Conservation (phyloP, 2,888 invertebrate species). For the Perithous albicinctus region DNA sequence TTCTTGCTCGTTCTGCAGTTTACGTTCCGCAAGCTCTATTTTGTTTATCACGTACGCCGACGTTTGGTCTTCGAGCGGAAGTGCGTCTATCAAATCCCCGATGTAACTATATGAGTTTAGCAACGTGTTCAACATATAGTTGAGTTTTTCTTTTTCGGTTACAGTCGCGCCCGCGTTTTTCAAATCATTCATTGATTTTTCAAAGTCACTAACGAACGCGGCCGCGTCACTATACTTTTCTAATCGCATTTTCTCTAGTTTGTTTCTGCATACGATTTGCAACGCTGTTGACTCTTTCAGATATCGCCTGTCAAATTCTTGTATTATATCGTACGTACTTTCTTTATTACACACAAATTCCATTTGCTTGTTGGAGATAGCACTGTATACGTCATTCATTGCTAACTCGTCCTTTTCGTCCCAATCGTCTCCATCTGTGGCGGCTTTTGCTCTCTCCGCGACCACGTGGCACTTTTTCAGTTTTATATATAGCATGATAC, state of each 20-base stretch:
- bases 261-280: conserved; percentile 58
- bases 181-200: no score
- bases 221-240: no score
- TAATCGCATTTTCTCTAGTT: conserved; percentile 63
- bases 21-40: no score
- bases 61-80: no score
- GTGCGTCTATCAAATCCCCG: no score
- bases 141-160: no score
- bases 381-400: conserved; percentile 57
- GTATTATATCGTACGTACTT: conserved; percentile 44
- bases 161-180: no score
- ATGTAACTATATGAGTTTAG: no score
- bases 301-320: conserved; percentile 68
- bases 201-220: no score
- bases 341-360: conserved; percentile 29
- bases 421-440: conserved; percentile 59
- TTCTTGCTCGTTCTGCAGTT: no score
- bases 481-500: conserved; percentile 66
- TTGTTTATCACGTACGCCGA: no score
- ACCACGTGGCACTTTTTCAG: conserved; percentile 66
- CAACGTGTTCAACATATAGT: no score
- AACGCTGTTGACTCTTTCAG: conserved; percentile 23
- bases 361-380: conserved; percentile 31
- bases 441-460: conserved; percentile 31
- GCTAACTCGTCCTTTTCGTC: conserved; percentile 69